Conservation (phyloP, 2,113 vertebrate species). For the Sardina pilchardus region DNA sequence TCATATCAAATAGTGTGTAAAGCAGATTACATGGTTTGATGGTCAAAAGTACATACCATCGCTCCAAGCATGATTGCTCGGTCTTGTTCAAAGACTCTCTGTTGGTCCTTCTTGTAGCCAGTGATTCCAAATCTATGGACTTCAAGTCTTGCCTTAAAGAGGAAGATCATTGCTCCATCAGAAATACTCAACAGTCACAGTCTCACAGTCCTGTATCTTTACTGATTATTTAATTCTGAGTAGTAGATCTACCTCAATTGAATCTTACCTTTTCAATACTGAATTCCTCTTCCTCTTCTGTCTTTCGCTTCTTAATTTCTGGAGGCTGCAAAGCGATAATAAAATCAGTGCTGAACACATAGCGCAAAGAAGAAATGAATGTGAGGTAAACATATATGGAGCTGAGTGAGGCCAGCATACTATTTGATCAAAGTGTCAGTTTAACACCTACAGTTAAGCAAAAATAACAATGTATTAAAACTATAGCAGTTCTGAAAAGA, state of each 20-base stretch:
- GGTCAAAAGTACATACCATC: constrained; percentile 64
- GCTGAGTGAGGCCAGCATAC: too few relatives aligned
- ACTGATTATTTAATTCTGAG: neutral
- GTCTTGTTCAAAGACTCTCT: constrained; percentile 85
- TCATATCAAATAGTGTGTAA: neutral
- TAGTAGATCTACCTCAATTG: neutral
- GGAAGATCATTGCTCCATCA: neutral
- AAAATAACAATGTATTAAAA: too few relatives aligned
- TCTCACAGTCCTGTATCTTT: neutral
- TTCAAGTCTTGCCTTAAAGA: constrained; percentile 85
- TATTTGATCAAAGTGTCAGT: too few relatives aligned
- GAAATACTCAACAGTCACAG: neutral
- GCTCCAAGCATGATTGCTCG: constrained; percentile 94
- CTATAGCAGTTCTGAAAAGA: too few relatives aligned
- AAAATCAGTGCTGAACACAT: neutral
- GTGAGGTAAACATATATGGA: too few relatives aligned
- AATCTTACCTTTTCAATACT: constrained; percentile 84
- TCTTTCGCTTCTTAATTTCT: constrained; percentile 61
- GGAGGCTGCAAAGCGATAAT: constrained; percentile 41
- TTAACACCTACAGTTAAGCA: too few relatives aligned
- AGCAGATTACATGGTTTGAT: neutral
- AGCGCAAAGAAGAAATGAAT: neutral
- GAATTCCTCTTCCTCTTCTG: constrained; percentile 66
- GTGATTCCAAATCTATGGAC: constrained; percentile 94
- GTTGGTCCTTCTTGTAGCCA: constrained; percentile 88